Evolutionary conservation across 23 tunicate genomes (phyloP), one percentile per base, ranked within the genome.

Genomic region (Oikopleura vanhoeffeni): DNA sequence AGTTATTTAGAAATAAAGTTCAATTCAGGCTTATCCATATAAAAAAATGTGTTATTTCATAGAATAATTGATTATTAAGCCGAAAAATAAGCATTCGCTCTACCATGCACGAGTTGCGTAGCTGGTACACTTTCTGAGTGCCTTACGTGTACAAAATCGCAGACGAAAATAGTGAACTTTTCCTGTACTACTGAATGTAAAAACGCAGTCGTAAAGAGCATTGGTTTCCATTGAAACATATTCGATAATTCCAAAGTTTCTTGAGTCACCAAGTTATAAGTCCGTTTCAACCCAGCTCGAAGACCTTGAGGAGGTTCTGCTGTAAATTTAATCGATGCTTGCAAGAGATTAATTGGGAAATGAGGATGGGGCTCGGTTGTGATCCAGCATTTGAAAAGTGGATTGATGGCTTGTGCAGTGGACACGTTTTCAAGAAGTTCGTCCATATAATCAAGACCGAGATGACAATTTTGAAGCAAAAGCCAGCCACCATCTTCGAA

Each of bases 161-260:
- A n/a, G n/a, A n/a, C n/a, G n/a, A n/a, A n/a, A n/a, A n/a, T n/a
- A n/a, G n/a, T n/a, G n/a, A n/a, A n/a, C n/a, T n/a, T n/a, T n/a
- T n/a, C n/a, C n/a, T n/a, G 99, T 0, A 95, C 97, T 0, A 95
- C 89, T 18, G 99, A 88, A 89, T 95, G 91, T 40, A 95, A 88
- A 87, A 95, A 95, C 4, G 99, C 99, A 57, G 91, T 95, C 83
- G 85, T 83, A 87, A 88, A 95, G 39, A 95, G 84, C 89, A 90
- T 87, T 40, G 99, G 99, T 49, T 95, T 95, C 99, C 99, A 95
- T 83, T 95, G 99, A 0, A 92, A 92, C 96, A 95, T 95, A 89
- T 91, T 91, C 36, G 92, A 89, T 30, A 91, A 85, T 57, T 95
- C 99, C 40, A 95, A 84, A 49, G 91, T 91, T 83, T 95, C 99